Evolutionary conservation across 2,113 vertebrate genomes (phyloP).

Genomic region (Miniopterus natalensis): DNA sequence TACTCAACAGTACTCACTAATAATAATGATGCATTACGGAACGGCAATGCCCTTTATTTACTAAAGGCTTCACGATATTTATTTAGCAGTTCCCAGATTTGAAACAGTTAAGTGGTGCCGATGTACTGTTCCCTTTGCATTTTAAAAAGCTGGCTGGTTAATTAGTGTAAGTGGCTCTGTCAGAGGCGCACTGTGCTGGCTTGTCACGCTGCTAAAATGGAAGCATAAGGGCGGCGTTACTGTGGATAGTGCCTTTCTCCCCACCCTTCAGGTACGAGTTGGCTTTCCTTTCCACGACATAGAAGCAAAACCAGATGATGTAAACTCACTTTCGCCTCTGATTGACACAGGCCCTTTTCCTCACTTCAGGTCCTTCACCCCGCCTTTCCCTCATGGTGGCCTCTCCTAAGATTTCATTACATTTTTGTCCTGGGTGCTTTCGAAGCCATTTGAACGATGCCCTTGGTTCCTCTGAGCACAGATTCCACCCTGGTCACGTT

Average conservation of each 20-base stretch:
- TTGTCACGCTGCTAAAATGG: conserved; percentile 47
- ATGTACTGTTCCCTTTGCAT: conserved; percentile 33
- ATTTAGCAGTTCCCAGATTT: conserved; percentile 64
- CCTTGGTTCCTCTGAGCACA: neutral
- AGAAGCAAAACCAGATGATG: conserved; percentile 34
- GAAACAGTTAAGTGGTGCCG: conserved; percentile 52
- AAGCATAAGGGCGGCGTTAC: neutral
- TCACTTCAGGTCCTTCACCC: neutral
- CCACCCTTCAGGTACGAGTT: neutral
- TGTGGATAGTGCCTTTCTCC: neutral
- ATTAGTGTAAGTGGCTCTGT: conserved; percentile 75
- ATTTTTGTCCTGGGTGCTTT: neutral
- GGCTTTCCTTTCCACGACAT: conserved; percentile 12
- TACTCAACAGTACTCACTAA: neutral
- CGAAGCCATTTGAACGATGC: neutral
- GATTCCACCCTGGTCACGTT: neutral
- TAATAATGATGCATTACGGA: neutral
- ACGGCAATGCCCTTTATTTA: conserved; percentile 35
- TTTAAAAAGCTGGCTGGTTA: conserved; percentile 64
- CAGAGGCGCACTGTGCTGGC: neutral
- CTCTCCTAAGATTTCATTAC: neutral
- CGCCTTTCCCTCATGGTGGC: neutral
- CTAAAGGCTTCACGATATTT: conserved; percentile 59
- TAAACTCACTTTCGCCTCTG: neutral
- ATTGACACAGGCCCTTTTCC: neutral